Conservation (phyloP, 2,113 vertebrate genomes). For the Corapipo altera region DNA sequence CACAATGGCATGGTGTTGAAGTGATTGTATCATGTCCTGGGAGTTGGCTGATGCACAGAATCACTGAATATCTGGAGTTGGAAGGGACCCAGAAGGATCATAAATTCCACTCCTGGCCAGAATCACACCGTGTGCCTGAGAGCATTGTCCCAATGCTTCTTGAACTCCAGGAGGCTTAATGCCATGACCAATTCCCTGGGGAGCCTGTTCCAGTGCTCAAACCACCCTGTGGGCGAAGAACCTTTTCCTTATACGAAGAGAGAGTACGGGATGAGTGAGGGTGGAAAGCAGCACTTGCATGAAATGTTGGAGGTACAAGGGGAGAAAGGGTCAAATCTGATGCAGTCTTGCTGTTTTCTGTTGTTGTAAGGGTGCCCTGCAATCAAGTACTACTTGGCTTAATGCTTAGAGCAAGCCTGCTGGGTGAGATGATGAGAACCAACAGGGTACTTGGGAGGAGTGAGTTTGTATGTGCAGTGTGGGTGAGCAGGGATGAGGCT, state of each 20-base stretch:
- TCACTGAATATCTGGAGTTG: neutral
- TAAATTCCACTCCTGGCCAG: neutral
- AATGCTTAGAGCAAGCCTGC: neutral
- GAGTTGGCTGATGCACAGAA: neutral
- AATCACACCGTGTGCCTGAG: neutral
- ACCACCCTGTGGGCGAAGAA: fast-evolving
- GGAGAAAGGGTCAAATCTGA: neutral
- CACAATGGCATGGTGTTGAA: neutral
- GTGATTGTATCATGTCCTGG: neutral
- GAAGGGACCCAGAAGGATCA: neutral
- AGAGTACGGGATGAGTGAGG: neutral
- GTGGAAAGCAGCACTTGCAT: neutral
- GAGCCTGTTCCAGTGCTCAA: neutral
- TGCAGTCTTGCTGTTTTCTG: neutral
- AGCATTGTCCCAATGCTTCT: neutral
- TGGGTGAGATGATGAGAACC: neutral
- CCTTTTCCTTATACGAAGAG: neutral
- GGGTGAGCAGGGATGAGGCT: neutral
- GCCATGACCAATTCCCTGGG: fast-evolving
- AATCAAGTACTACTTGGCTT: neutral
- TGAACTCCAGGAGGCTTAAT: neutral
- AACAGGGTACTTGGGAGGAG: neutral
- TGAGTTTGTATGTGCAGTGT: neutral
- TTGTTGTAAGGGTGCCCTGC: neutral
- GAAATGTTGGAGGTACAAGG: neutral